phyloP scores from a whole-genome alignment of 2,888 invertebrate species.

The Temnothorax rugatulus region DNA sequence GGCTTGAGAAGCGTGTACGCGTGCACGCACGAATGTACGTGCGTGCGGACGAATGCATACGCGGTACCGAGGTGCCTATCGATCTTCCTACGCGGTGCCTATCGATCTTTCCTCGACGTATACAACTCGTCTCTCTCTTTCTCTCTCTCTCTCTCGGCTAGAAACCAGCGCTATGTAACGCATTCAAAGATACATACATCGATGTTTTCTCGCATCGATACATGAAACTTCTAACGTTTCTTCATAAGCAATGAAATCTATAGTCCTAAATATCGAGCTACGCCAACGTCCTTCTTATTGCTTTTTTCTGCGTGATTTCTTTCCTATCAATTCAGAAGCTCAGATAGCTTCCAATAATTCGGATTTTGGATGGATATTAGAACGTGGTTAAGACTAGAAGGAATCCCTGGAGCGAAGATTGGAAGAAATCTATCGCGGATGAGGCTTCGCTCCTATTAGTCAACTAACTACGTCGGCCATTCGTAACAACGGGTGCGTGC shows the following conservation, averaged over 20 bases:
- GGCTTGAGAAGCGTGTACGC: constrained; percentile 1
- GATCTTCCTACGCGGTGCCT: constrained; percentile 49
- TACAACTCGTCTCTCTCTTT: constrained; percentile 2
- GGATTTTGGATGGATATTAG: background rate
- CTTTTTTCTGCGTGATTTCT: background rate
- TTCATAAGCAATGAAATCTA: background rate
- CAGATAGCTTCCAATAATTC: background rate
- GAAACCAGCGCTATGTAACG: background rate
- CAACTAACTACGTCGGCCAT: constrained; percentile 33
- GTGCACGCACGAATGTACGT: background rate
- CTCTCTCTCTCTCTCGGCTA: constrained; percentile 1
- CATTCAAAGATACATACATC: constrained; percentile 14
- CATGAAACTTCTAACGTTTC: constrained; percentile 8
- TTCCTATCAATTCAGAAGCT: background rate
- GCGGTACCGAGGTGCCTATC: constrained; percentile 39
- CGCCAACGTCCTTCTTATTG: background rate
- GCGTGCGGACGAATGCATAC: background rate
- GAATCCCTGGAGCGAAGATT: background rate
- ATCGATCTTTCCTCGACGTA: constrained; percentile 54
- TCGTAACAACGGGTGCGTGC: constrained; percentile 52
- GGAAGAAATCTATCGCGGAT: background rate
- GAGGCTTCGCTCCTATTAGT: constrained; percentile 41
- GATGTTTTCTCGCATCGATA: constrained; percentile 31
- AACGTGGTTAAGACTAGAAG: background rate
- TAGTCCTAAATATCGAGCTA: background rate